phyloP scores from a whole-genome alignment of 2,797 vertebrate species.

The Chelon labrosus region DNA sequence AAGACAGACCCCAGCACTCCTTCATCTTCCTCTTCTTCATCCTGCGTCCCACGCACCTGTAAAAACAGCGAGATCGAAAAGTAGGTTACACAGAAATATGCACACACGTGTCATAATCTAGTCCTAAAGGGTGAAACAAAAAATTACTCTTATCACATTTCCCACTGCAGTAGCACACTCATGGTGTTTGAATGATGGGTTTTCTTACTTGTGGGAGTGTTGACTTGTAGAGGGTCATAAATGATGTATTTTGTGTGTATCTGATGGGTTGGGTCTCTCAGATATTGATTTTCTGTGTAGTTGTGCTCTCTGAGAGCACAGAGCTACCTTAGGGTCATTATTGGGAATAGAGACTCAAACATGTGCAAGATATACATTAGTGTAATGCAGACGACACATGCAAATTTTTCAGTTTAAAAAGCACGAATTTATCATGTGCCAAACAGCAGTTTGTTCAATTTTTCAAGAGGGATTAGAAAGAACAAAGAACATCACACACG shows the following conservation, averaged over 20 bases:
- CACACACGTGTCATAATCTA: background rate
- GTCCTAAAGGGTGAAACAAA: slow-evolving; percentile 11
- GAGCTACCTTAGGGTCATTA: slow-evolving; percentile 61
- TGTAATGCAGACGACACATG: slow-evolving; percentile 2
- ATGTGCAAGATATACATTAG: background rate
- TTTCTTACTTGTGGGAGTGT: slow-evolving; percentile 52
- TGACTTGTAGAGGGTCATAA: slow-evolving; percentile 62
- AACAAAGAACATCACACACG: background rate
- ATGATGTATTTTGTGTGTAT: slow-evolving; percentile 73
- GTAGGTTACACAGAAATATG: slow-evolving; percentile 82
- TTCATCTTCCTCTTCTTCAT: slow-evolving; percentile 90
- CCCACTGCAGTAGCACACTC: background rate
- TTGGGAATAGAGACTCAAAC: slow-evolving; percentile 38
- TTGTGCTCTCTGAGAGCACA: slow-evolving; percentile 50
- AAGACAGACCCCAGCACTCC: slow-evolving; percentile 95
- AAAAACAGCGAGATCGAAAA: slow-evolving; percentile 97
- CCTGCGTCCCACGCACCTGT: slow-evolving; percentile 88
- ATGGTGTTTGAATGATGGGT: slow-evolving; percentile 54
- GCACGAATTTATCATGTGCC: background rate
- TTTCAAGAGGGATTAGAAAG: background rate
- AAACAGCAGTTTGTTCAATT: no score
- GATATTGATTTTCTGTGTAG: slow-evolving; percentile 73
- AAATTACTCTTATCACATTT: slow-evolving; percentile 10
- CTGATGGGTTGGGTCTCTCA: slow-evolving; percentile 34
- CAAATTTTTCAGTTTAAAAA: background rate